phyloP scores from a whole-genome alignment of 2,113 vertebrate genomes.

The Halichoerus grypus region DNA sequence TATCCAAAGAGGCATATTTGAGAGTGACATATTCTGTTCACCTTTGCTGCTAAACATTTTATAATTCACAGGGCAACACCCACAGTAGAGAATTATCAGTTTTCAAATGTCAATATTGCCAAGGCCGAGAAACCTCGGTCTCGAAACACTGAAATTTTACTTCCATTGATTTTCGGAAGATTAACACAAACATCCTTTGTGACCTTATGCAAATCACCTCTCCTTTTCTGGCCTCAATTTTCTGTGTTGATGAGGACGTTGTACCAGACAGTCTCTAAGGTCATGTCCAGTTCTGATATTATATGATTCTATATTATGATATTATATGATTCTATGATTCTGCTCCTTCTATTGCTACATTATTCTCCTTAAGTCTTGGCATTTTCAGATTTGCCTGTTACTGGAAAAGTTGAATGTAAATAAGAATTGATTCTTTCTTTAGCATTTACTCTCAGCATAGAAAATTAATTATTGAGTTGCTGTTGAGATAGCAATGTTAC shows the following conservation, averaged over 20 bases:
- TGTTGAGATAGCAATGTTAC: slow-evolving; percentile 24
- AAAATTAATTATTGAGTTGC: slow-evolving; percentile 57
- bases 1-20: background rate
- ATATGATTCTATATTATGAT: background rate
- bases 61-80: background rate
- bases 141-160: background rate
- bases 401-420: slow-evolving; percentile 37
- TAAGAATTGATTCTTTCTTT: slow-evolving; percentile 67
- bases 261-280: background rate
- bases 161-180: slow-evolving; percentile 8
- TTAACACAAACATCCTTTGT: background rate
- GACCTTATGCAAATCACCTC: background rate
- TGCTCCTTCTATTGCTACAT: background rate
- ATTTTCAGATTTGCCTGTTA: background rate
- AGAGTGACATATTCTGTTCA: background rate
- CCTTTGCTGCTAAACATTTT: background rate
- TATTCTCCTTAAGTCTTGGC: background rate
- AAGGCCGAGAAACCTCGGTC: background rate
- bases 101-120: background rate
- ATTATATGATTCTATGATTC: background rate
- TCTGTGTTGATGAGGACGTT: background rate
- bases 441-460: slow-evolving; percentile 27
- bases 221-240: background rate
- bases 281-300: background rate
- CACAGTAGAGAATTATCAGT: background rate